These are phyloP conservation scores for Urocynchramus pylzowi DNA, from an alignment of 2,113 vertebrate species.

Conservation along the genomic window DNA sequence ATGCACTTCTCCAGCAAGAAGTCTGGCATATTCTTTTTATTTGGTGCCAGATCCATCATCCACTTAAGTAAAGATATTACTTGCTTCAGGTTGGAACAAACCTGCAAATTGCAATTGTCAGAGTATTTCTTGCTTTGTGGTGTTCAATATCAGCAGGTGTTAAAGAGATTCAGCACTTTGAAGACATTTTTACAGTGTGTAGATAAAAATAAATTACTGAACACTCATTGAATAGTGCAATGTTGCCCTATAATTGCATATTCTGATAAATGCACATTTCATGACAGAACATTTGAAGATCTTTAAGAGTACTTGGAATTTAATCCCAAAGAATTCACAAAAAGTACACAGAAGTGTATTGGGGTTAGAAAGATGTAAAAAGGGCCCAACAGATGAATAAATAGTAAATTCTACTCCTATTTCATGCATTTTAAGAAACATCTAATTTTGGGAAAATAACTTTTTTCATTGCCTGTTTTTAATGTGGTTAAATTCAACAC, in stretches of 20 bases:
- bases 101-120: neutral
- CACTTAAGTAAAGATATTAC: neutral
- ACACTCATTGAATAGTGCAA: accelerated
- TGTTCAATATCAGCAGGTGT: neutral
- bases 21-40: neutral
- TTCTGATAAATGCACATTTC: neutral
- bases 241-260: neutral
- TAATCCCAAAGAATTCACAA: neutral
- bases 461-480: neutral
- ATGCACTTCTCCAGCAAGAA: neutral
- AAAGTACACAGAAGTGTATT: neutral
- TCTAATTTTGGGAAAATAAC: neutral
- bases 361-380: neutral
- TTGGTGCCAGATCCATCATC: neutral
- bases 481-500: neutral
- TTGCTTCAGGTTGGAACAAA: neutral
- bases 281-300: neutral
- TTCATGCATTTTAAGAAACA: neutral
- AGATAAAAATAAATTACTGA: neutral
- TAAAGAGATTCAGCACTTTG: neutral
- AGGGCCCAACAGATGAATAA: neutral
- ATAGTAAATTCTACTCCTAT: neutral
- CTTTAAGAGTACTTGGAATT: neutral
- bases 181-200: neutral
- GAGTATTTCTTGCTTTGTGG: neutral